Conservation (phyloP, 2,888 invertebrate genomes). For the Eilema depressum region DNA sequence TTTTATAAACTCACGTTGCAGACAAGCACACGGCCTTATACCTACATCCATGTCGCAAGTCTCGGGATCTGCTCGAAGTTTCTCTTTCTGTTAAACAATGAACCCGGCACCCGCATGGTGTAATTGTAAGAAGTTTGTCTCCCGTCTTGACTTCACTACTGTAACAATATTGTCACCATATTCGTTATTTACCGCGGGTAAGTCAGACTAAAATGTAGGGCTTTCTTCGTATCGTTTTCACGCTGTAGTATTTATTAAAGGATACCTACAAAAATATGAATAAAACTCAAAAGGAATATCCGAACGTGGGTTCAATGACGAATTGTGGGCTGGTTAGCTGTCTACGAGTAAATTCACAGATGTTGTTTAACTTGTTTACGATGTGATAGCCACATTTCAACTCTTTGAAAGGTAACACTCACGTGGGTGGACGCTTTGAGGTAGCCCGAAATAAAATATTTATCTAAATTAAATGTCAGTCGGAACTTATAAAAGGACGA, state of each 20-base stretch:
- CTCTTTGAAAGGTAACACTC: background rate
- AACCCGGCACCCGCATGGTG: too few species aligned
- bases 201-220: background rate
- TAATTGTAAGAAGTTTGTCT: background rate
- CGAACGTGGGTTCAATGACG: background rate
- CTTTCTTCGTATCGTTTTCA: too few species aligned
- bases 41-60: too few species aligned
- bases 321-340: background rate
- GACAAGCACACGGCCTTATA: too few species aligned
- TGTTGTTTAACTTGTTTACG: too few species aligned
- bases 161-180: background rate
- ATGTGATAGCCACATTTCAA: too few species aligned
- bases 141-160: background rate
- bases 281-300: background rate
- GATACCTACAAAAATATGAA: background rate
- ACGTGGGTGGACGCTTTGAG: background rate
- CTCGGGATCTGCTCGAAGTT: too few species aligned
- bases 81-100: too few species aligned
- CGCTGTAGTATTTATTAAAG: too few species aligned
- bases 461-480: background rate
- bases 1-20: too few species aligned
- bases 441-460: background rate
- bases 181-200: background rate
- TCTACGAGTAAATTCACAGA: background rate
- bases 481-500: background rate